Conservation (phyloP, 2,113 vertebrate species). For the Fregata magnificens region DNA sequence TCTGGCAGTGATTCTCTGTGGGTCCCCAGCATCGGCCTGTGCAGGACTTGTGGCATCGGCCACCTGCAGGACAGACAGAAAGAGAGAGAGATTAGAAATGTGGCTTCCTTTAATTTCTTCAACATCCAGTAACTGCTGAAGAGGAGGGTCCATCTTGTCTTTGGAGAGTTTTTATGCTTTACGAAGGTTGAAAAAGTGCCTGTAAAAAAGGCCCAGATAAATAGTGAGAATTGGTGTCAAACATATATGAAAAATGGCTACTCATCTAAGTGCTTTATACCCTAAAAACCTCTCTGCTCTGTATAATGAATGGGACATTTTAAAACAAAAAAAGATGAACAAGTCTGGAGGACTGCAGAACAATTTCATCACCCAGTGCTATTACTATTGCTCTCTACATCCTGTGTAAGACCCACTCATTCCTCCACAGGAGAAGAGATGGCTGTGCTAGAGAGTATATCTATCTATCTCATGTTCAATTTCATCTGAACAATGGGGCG, state of each 20-base stretch:
- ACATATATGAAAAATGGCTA: neutral
- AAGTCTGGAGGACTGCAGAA: neutral
- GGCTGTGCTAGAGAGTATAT: neutral
- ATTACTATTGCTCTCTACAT: neutral
- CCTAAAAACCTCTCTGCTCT: neutral
- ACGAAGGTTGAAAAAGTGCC: neutral
- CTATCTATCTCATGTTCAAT: neutral
- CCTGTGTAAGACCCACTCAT: neutral
- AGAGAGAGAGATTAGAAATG: neutral
- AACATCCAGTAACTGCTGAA: neutral
- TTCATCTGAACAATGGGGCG: neutral
- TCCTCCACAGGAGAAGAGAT: neutral
- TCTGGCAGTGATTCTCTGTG: constrained; percentile 93
- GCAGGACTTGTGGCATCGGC: constrained; percentile 91
- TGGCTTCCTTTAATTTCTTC: neutral
- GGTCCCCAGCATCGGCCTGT: constrained; percentile 95
- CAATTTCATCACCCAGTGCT: neutral
- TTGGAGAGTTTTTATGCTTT: neutral
- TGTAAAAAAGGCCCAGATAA: neutral
- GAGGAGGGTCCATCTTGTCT: neutral
- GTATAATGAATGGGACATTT: neutral
- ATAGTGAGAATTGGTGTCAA: neutral
- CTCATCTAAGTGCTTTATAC: neutral
- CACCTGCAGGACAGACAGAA: constrained; percentile 76
- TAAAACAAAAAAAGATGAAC: neutral